A percentile compares a stretch with the other conserved stretches of the same genome.
phyloP scores from a whole-genome alignment of 2,113 vertebrate genomes.

The Tachycineta bicolor region DNA sequence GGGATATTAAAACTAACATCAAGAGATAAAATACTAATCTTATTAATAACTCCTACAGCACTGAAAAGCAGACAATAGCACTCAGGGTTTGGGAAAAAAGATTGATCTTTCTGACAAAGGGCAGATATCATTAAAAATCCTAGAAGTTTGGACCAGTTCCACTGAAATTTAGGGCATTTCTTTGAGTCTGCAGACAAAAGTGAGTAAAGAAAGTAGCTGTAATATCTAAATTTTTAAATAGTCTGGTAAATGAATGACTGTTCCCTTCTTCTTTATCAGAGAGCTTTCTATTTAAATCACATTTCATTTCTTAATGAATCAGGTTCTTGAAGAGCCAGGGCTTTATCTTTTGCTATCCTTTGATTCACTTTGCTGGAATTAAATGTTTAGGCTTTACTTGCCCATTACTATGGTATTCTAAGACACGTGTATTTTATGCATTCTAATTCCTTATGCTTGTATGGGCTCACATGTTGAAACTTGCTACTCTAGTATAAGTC shows the following conservation, averaged over 20 bases:
- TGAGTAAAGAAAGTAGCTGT: neutral
- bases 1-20: neutral
- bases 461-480: neutral
- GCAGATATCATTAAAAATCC: neutral
- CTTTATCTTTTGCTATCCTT: constrained; percentile 25
- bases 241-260: neutral
- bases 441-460: neutral
- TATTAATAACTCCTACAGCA: neutral
- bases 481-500: neutral
- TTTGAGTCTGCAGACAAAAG: neutral
- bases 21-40: neutral
- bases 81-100: neutral
- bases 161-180: neutral
- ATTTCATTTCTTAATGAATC: constrained; percentile 58
- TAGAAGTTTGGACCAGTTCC: neutral
- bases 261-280: constrained; percentile 19
- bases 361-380: constrained; percentile 18
- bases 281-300: constrained; percentile 25
- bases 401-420: neutral
- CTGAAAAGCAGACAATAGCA: neutral
- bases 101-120: neutral
- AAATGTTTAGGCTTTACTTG: neutral
- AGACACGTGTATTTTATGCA: neutral
- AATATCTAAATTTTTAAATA: neutral
- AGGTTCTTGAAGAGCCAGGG: neutral